Percentiles rank a stretch among this genome's conserved stretches.
These are phyloP conservation scores for Abrostola tripartita DNA, from an alignment of 2,888 invertebrate species.

Conservation along the genomic window DNA sequence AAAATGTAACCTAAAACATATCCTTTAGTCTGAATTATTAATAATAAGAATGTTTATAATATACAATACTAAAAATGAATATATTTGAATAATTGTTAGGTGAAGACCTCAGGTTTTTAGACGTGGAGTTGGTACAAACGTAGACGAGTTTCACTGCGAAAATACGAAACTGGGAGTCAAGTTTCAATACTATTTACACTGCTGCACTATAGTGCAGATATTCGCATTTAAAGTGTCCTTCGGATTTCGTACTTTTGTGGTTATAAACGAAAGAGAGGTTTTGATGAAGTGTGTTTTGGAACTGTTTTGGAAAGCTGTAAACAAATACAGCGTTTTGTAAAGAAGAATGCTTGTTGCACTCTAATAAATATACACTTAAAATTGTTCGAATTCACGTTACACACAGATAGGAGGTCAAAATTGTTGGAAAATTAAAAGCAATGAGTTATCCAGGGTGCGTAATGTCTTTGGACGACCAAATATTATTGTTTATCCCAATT, in stretches of 20 bases:
- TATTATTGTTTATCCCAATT: conserved; percentile 19
- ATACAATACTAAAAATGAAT: conserved; percentile 48
- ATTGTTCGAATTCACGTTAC: not conserved
- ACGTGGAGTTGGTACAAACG: not conserved
- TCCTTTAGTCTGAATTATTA: conserved; percentile 82
- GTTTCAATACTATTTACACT: conserved; percentile 14
- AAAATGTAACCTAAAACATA: conserved; percentile 84
- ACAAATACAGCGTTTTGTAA: not conserved
- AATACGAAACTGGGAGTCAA: conserved; percentile 24
- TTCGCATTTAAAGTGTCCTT: conserved; percentile 15
- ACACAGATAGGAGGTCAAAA: not conserved
- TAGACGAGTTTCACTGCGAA: conserved; percentile 13
- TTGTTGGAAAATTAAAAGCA: not conserved
- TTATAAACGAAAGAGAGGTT: not conserved
- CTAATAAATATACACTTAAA: not conserved
- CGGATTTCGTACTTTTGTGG: conserved; percentile 34
- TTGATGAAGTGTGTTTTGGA: conserved; percentile 11
- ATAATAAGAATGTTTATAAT: conserved; percentile 65
- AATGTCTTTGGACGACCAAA: conserved; percentile 37
- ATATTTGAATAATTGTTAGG: conserved; percentile 27
- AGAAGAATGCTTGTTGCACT: not conserved
- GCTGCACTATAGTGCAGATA: not conserved
- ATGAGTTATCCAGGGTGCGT: conserved; percentile 9
- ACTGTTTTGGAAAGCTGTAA: conserved; percentile 14
- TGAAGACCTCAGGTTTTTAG: conserved; percentile 6